Evolutionary conservation across 2,797 vertebrate species (phyloP), one percentile per base, ranked within the genome.

Genomic region (Tarsius wallacei): DNA sequence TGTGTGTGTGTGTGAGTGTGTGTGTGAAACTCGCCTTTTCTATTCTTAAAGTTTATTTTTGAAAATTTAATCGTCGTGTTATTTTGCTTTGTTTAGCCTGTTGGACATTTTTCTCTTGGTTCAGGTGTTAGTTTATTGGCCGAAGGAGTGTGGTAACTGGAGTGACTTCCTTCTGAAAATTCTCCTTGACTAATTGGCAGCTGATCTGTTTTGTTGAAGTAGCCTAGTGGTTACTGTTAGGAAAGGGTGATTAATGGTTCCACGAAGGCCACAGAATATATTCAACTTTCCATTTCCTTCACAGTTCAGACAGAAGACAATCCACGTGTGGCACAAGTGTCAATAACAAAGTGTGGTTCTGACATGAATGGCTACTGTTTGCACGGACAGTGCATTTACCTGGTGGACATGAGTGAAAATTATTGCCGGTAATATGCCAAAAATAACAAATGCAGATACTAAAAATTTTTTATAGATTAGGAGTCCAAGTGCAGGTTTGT

Each of bases 321-420:
- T 61, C 98, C 98, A 0, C 98, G 98, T 0, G 97, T 98, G 91
- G 98, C 98, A 81, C 98, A 98, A 11, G 98, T 99, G 0, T 98
- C 95, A 26, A 98, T 98, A 96, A 97, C 97, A 0, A 97, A 96
- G 59, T 99, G 99, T 64, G 87, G 97, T 24, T 89, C 98, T 33
- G 98, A 99, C 89, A 98, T 99, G 98, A 96, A 98, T 5, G 98
- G 98, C 87, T 99, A 98, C 96, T 99, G 99, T 95, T 98, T 99
- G 78, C 99, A 99, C 0, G 99, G 99, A 7, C 97, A 99, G 8
- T 99, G 99, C 5, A 97, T 99, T 74, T 99, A 98, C 96, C 71
- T 99, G 3, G 98, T 99, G 96, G 98, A 99, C 51, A 92, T 99
- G 97, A 94, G 91, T 13, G 94, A 99, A 87, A 98, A 99, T 80